Base-by-base conservation (phyloP, 2,113 vertebrate genomes). In the human (Homo sapiens) region DNA sequence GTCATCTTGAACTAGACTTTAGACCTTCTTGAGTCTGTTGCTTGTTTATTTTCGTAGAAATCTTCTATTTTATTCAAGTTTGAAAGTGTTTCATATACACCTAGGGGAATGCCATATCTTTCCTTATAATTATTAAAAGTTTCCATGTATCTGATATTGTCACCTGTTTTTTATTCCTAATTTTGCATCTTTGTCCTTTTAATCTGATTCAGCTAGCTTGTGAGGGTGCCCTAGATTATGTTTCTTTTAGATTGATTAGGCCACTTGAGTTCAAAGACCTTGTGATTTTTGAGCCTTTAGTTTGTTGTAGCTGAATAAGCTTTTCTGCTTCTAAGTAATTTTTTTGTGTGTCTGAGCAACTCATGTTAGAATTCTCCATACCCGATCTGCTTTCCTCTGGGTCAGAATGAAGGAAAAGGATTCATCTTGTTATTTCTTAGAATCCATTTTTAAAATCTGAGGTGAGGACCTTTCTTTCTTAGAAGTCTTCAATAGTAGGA, bases 401-500 rank as follows among this genome's bases (percentile, higher is more conserved):
- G 9, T 23, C 30, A 80, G 50, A 88, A 59, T 70, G 68, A 96
- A 45, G 57, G 25, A 70, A 57, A 68, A 52, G 17, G 27, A 83
- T 76, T 92, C 68, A 81, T 66, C 16, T 83, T 61, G 50, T 94
- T 86, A 83, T 80, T 85, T 85, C 64, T 91, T 87, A 57, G 25
- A 83, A 88, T 6, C 11, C 76, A 30, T 48, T 96, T 73, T 16
- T 12, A 79, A 96, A 83, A 72, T 45, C 3, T 55, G 57, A 94
- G 70, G 17, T 84, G 40, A 88, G 68, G n/a, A 87, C 20, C 35
- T 82, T 96, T 91, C 25, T 92, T 91, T 86, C 61, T 92, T 78
- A 84, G 50, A 79, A 66, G 8, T 85, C n/a, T 93, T 93, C 80
- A 84, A 9, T 66, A 40, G 25, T 40, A 57, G 52, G 45, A 13